Evolutionary conservation across 2,888 invertebrate genomes (phyloP), one percentile per base, ranked within the genome.

Genomic region (Galerucella nymphaeae): DNA sequence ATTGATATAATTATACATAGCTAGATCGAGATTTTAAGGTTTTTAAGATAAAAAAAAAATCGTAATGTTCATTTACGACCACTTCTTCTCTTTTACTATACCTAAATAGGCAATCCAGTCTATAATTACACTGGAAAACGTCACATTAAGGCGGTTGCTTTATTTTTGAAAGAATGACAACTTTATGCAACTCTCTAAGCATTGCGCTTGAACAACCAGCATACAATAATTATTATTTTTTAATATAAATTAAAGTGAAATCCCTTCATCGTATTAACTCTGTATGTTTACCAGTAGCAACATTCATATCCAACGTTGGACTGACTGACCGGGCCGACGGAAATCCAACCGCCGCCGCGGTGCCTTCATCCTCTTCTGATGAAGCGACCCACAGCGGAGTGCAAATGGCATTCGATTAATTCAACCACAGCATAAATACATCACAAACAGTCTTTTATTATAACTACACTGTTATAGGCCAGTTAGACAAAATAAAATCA

Each of bases 331-430:
- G 57, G 42, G 55, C 13, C 42, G 16, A 20, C 18, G 57, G 59
- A 45, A 61, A 59, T 59, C 67, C 58, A 58, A 65, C 55, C 65
- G 67, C 59, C 67, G 67, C 59, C 50, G 67, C 61, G 59, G 67
- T 50, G 59, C 48, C 57, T 42, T 70, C 63, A 45, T 14, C 53
- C 55, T 42, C 63, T 55, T 84, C 53, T 53, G 84, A 85, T 80
- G 82, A 79, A 81, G 77, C 84, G 84, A 84, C 84, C 84, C 83
- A 85, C 85, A 83, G 82, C 83, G 81, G 78, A 80, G 83, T 81
- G 80, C 82, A 82, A 84, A 84, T 82, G 83, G 82, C 82, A 84
- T 81, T 82, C 85, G 82, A 84, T 85, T 85, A 84, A 84, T 84
- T 78, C 80, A 75, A 75, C 78, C 77, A 75, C 78, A 76, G 72